Evolutionary conservation across 2,113 vertebrate species (phyloP), one percentile per base, ranked within the genome.

Genomic region (Lampris megalopsis): DNA sequence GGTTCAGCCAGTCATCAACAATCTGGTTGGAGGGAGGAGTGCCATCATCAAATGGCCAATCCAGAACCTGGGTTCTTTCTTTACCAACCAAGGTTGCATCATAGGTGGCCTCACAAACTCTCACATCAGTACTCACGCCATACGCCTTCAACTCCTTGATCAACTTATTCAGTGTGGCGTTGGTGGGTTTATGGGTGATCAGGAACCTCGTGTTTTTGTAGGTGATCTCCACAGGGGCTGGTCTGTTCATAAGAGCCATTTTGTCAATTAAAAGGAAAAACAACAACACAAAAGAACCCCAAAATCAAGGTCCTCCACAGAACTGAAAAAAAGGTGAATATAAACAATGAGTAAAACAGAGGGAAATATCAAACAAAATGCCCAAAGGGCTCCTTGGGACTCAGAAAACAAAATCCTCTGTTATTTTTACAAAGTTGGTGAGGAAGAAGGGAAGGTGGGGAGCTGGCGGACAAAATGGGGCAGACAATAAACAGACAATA

Each of bases 161-260:
- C 90, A 99, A 99, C 92, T 99, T 99, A 93, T 97, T 98, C 94
- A 99, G 93, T 86, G 98, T 99, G 84, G 97, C 97, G 90, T 99
- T 99, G 93, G 98, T 99, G 84, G 98, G 98, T 90, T 99, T 99
- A 93, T 99, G 98, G 89, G 97, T 99, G 84, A 99, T 99, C 92
- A 99, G 97, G 92, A 99, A 99, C 94, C 98, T 96, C 98, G 99
- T 99, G 93, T 98, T 99, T 92, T 99, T 99, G 95, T 99, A 99
- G 77, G 97, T 99, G 94, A 99, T 98, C 95, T 99, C 98, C 94
- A 99, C 98, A 80, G 98, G 97, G 93, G 98, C 98, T 72, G 98
- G 98, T 92, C 97, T 95, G 94, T 99, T 99, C 97, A 99, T 99
- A 92, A 98, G 97, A 92, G 98, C 98, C 98, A 99, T 99, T 77